Base-by-base conservation (phyloP, 2,113 vertebrate genomes). In the Gavialis gangeticus region DNA sequence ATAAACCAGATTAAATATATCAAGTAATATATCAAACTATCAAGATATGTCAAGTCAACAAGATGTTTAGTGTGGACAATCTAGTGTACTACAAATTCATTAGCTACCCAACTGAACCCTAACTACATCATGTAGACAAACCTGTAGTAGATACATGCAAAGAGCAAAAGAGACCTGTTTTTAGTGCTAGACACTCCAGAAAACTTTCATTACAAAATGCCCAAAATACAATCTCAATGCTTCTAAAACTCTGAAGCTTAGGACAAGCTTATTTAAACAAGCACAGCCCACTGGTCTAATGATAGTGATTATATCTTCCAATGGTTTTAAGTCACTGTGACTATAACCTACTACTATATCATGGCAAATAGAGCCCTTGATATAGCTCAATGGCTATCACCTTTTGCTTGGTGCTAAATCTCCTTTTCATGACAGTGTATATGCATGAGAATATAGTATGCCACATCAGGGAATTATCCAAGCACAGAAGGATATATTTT, bases 271-370 rank as follows among this genome's bases (percentile, higher is more conserved):
- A 7, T 27, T 60, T n/a, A 80, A 13, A 67, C 5, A 27, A 21
- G 12, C 18, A 69, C 14, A 76, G 10, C 11, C 3, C 12, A 8
- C 10, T 12, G 6, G 34, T 84, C 62, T 81, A 85, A 84, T 25
- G 18, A 28, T 22, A 84, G 57, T 86, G 4, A n/a, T 2, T 0
- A 2, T 11, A 0, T 27, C 12, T 55, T 56, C 4, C 3, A 58
- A 2, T 93, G 59, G 3, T 19, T 82, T 27, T 2, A n/a, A n/a
- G 59, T 80, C 81, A 19, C 17, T 60, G 24, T 69, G 10, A 60
- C 10, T 75, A 17, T 67, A 63, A 37, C 1, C 0, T 60, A 62
- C 2, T 79, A 12, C 13, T 24, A 75, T 3, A 21, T 76, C 54
- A 59, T 22, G 63, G 25, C 1, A 76, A 7, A n/a, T 19, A 11